Conservation (phyloP, 2,888 invertebrate genomes). For the Macroteleia sp. region DNA sequence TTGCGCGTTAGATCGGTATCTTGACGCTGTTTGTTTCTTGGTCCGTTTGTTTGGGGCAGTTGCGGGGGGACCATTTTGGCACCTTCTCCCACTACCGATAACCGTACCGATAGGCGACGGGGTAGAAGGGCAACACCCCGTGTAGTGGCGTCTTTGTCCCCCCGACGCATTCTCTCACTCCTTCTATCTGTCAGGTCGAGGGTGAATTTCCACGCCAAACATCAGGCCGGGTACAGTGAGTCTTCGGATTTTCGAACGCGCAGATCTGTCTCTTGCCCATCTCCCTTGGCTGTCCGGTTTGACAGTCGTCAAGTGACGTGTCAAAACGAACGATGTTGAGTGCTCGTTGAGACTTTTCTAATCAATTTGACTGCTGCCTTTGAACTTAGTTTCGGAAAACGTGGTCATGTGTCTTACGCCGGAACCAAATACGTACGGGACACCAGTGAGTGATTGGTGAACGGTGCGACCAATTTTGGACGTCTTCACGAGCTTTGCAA, state of each 20-base stretch:
- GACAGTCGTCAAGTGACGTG: no score
- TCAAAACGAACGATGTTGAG: neutral
- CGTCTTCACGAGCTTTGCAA: conserved; percentile 27
- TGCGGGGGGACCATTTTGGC: conserved; percentile 29
- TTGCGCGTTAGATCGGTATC: conserved; percentile 34
- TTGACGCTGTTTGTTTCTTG: conserved; percentile 35
- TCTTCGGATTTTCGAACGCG: conserved; percentile 49
- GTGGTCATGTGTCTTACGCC: conserved; percentile 47
- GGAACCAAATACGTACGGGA: conserved; percentile 24
- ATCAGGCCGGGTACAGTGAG: conserved; percentile 55
- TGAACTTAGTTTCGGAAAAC: conserved; percentile 7
- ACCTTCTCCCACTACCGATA: conserved; percentile 61
- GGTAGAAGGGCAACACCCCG: conserved; percentile 59
- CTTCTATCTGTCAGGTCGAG: conserved; percentile 49
- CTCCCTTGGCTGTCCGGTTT: neutral
- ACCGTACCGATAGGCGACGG: conserved; percentile 9
- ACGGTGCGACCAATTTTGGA: conserved; percentile 23
- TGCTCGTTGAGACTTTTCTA: conserved; percentile 1
- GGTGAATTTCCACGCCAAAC: conserved; percentile 61
- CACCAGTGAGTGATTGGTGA: conserved; percentile 65
- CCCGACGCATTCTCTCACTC: neutral
- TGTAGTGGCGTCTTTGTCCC: conserved; percentile 20
- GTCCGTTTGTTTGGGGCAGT: conserved; percentile 19
- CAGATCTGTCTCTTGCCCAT: conserved; percentile 41
- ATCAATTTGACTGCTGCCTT: neutral